Evolutionary conservation across 2,888 invertebrate genomes (phyloP), one percentile per base, ranked within the genome.

Genomic region (Apodemia zela): DNA sequence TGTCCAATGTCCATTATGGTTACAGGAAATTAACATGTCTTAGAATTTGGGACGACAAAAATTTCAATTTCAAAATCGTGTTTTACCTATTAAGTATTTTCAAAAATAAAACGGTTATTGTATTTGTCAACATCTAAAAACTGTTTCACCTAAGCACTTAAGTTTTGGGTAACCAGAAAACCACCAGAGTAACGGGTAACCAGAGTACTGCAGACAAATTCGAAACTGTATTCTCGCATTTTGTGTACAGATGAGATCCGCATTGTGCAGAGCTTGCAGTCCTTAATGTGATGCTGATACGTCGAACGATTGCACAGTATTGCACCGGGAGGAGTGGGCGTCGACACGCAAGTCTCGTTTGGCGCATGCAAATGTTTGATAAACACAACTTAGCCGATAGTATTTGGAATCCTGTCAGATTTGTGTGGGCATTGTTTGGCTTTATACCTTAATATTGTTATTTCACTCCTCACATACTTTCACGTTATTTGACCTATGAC

Each of bases 271-370:
- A 81, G 78, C 75, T 57, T 13, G 54, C 54, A 25, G 54, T 80
- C 45, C 79, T 84, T 86, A 88, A 88, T 87, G 87, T 75, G 79
- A 85, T 85, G 87, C 85, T 77, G 89, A 89, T 89, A 87, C 80
- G 82, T 79, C 75, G 78, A 73, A 74, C 78, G 89, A 89, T 80
- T 84, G 87, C 82, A 82, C 85, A 71, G 80, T 67, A 68, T 59
- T 65, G 69, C 66, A 68, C 63, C 25, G 29, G 54, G 25, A 7
- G 63, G 67, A 67, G 88, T 89, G 89, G 89, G 89, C 87, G 89
- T 76, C 77, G 71, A 86, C 89, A 89, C 88, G 88, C 89, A 85
- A 85, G 75, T 78, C 80, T 80, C 80, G 79, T 78, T 75, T 75
- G 80, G 25, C 71, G 77, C 74, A 88, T 87, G 87, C 88, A 84